Percentiles rank a stretch among this genome's conserved stretches.
These are phyloP conservation scores for Mus spicilegus DNA, from an alignment of 2,113 vertebrate species.

Conservation along the genomic window DNA sequence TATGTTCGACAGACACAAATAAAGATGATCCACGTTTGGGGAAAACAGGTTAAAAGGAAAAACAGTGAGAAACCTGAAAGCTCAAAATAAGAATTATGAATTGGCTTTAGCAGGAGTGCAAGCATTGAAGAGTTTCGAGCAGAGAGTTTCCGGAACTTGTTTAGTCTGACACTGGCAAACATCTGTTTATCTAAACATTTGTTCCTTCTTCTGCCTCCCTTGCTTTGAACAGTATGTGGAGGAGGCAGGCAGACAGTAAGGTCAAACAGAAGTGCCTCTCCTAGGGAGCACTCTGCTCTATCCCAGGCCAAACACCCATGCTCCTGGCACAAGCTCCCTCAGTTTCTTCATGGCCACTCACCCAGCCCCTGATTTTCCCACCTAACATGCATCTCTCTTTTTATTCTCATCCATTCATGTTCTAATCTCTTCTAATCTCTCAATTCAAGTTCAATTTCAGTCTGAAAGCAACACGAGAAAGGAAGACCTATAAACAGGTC, in stretches of 20 bases:
- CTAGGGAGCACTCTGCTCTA: neutral
- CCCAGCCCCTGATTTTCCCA: neutral
- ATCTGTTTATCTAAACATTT: neutral
- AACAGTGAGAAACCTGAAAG: neutral
- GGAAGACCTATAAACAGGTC: neutral
- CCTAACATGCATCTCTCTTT: neutral
- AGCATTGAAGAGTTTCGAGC: neutral
- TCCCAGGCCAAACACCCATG: fast-evolving
- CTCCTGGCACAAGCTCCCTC: too few relatives aligned
- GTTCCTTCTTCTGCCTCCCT: neutral
- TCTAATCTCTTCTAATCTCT: neutral
- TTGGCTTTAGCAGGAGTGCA: neutral
- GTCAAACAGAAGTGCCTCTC: neutral
- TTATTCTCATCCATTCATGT: neutral
- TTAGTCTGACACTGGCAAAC: neutral
- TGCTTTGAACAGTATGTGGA: neutral
- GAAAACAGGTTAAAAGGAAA: conserved; percentile 38
- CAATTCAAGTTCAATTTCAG: neutral
- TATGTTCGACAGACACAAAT: neutral
- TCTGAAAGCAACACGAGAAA: neutral
- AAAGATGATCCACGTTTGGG: neutral
- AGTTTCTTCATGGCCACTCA: neutral
- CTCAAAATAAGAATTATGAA: conserved; percentile 9
- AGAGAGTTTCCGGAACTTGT: neutral
- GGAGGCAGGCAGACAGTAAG: neutral